phyloP scores from a whole-genome alignment of 2,797 vertebrate species.

The Rhynchonycteris naso region DNA sequence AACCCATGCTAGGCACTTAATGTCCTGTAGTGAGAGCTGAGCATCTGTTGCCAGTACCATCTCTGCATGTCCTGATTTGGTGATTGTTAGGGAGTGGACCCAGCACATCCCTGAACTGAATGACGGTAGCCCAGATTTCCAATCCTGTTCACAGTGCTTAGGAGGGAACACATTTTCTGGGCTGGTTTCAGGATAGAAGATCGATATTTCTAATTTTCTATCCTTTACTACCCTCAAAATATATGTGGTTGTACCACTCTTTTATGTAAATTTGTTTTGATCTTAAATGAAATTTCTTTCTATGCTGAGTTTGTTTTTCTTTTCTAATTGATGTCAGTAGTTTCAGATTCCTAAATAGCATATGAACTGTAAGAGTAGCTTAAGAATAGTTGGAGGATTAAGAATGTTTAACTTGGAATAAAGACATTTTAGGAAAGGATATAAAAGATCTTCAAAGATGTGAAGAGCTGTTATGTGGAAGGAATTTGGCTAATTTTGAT shows the following conservation, averaged over 20 bases:
- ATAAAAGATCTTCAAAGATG: conserved; percentile 7
- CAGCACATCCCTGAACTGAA: not conserved
- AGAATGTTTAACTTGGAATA: conserved; percentile 6
- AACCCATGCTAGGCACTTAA: not conserved
- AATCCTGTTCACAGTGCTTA: not conserved
- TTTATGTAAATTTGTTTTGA: not conserved
- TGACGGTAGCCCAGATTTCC: not conserved
- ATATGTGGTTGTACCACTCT: not conserved
- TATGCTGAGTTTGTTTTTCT: not conserved
- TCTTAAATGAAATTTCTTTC: not conserved
- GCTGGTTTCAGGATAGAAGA: not conserved
- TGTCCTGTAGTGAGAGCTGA: not conserved
- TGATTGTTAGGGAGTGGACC: not conserved
- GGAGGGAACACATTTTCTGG: not conserved
- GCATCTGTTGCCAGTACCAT: not conserved
- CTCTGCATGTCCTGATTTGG: not conserved
- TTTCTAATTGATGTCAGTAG: not conserved
- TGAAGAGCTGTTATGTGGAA: not conserved
- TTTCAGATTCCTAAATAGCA: not conserved
- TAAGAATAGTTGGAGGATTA: not conserved
- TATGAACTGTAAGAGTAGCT: not conserved
- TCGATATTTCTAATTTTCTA: not conserved
- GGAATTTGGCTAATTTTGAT: conserved; percentile 17
- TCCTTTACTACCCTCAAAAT: not conserved
- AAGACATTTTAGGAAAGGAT: not conserved